phyloP scores from a whole-genome alignment of 2,888 invertebrate genomes.

The Patella pellucida region DNA sequence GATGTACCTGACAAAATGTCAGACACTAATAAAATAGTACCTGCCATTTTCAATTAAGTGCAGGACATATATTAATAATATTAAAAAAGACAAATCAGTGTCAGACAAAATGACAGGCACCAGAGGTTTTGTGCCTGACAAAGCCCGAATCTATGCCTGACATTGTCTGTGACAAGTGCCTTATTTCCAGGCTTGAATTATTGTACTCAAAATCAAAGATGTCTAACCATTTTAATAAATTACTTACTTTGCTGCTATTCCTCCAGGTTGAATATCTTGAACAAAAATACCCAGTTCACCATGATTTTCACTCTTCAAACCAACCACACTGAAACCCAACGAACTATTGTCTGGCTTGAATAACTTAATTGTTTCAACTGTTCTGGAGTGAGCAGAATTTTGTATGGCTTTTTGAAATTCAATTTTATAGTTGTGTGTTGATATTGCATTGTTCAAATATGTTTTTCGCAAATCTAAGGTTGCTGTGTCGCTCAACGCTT shows the following conservation, averaged over 20 bases:
- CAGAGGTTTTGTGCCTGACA: too few relatives aligned
- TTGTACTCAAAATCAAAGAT: too few relatives aligned
- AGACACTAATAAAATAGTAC: too few relatives aligned
- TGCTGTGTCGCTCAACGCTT: conserved; percentile 34
- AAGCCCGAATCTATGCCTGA: too few relatives aligned
- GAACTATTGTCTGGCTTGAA: conserved; percentile 78
- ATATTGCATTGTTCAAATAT: conserved; percentile 39
- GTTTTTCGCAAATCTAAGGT: conserved; percentile 34
- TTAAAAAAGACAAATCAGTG: too few relatives aligned
- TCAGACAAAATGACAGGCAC: too few relatives aligned
- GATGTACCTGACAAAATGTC: too few relatives aligned
- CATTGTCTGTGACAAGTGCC: too few relatives aligned
- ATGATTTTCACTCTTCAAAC: conserved; percentile 76
- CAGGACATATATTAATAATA: too few relatives aligned
- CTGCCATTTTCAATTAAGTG: too few relatives aligned
- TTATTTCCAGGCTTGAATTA: too few relatives aligned
- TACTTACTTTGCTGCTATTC: conserved; percentile 78
- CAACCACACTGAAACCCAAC: conserved; percentile 81
- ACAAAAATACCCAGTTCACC: conserved; percentile 80
- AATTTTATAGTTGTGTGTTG: conserved; percentile 53
- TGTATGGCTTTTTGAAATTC: conserved; percentile 47
- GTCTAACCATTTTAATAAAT: background rate
- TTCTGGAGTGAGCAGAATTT: conserved; percentile 72
- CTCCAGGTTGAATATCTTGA: conserved; percentile 78
- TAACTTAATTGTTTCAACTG: conserved; percentile 76